A percentile compares a stretch with the other conserved stretches of the same genome.
phyloP scores from a whole-genome alignment of 2,888 invertebrate genomes.

The Boloria euphrosyne region DNA sequence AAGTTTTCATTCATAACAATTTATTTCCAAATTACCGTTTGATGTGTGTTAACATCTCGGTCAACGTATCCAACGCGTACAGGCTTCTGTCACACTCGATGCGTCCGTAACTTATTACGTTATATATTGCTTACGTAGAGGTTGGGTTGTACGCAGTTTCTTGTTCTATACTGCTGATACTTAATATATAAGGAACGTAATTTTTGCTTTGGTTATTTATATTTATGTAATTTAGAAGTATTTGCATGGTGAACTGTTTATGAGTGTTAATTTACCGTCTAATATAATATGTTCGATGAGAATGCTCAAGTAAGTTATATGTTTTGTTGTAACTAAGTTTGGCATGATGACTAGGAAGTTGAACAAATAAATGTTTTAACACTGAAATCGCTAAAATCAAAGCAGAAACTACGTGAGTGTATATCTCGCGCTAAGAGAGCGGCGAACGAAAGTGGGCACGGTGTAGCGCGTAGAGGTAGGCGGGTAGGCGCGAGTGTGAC shows the following conservation, averaged over 20 bases:
- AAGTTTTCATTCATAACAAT: background rate
- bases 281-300: too few species aligned
- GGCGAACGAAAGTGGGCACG: slow-evolving; percentile 3
- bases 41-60: slow-evolving; percentile 32
- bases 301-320: background rate
- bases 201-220: slow-evolving; percentile 27
- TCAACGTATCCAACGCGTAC: slow-evolving; percentile 32
- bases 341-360: slow-evolving; percentile 3
- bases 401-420: slow-evolving; percentile 27
- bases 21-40: slow-evolving; percentile 18
- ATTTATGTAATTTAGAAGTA: slow-evolving; percentile 3
- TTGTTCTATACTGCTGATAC: slow-evolving; percentile 8
- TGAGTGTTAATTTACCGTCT: too few species aligned
- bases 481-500: slow-evolving; percentile 31
- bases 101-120: slow-evolving; percentile 18
- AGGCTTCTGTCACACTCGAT: slow-evolving; percentile 41
- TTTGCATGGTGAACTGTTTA: slow-evolving; percentile 1
- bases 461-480: slow-evolving; percentile 17
- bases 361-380: background rate
- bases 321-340: background rate
- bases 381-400: slow-evolving; percentile 13
- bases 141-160: slow-evolving; percentile 24
- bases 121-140: slow-evolving; percentile 35
- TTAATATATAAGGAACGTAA: slow-evolving; percentile 15
- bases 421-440: background rate